Base-by-base conservation (phyloP, 2,113 vertebrate genomes). In the Indicator maculatus region DNA sequence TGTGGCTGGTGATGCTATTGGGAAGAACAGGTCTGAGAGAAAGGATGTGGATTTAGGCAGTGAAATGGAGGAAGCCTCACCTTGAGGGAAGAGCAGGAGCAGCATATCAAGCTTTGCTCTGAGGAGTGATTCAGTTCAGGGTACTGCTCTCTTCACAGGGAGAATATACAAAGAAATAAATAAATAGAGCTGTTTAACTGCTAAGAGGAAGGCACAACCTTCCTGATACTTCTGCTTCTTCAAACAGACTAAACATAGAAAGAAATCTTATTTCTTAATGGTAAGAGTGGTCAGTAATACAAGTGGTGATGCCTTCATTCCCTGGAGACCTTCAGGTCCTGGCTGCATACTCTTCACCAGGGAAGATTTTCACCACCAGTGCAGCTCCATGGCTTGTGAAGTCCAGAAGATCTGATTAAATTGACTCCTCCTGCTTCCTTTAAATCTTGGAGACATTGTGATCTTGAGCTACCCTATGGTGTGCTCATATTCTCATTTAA, bases 331-430 rank as follows among this genome's bases (percentile, higher is more conserved):
- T 85, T 60, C 83, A 60, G 3, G 38, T 83, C 38, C 4, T 11
- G 31, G 7, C 59, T 64, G 63, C 63, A 13, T 60, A 12, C 16
- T 56, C 20, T 50, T 71, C 2, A 2, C 23, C 60, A 58, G 38
- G 28, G 63, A 56, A 69, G 38, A 41, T 26, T 33, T 38, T 47
- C 36, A 28, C 14, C 14, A 24, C 5, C 26, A 33, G 26, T 15
- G 6, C 33, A 65, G 5, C 28, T 74, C 31, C 11, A 9, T 0
- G 0, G 3, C 18, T 31, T 79, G 21, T 31, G 33, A 61, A 64
- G 18, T 31, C 2, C 47, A 39, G 58, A 44, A 88, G 15, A 16
- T 31, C 31, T 53, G 39, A 24, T 44, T 23, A 11, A 6, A 8
- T 52, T 73, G n/a, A 5, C 12, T 58, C 15, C 15, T 64, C 6